Evolutionary conservation across 2,113 vertebrate genomes (phyloP).

Genomic region (Alces alces): DNA sequence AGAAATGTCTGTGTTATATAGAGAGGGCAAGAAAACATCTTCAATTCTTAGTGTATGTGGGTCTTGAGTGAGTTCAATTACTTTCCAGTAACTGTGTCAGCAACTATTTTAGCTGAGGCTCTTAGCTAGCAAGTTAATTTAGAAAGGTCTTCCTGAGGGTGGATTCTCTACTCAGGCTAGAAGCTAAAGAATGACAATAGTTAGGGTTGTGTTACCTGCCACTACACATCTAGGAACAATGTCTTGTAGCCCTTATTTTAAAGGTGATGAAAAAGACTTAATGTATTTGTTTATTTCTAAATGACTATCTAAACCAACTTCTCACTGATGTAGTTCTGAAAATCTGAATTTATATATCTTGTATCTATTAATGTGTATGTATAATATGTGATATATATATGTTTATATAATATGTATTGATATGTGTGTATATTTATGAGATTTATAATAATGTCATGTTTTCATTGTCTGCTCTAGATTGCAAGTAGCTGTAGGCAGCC

Average conservation of each 20-base stretch:
- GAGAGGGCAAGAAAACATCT: background rate
- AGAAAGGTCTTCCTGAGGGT: background rate
- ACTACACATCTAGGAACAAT: background rate
- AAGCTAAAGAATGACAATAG: background rate
- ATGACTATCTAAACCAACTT: background rate
- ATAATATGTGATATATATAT: background rate
- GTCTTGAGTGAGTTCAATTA: background rate
- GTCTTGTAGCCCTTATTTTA: background rate
- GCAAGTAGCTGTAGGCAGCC: background rate
- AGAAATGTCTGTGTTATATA: background rate
- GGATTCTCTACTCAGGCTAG: background rate
- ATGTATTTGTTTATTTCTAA: background rate
- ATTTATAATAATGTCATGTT: background rate
- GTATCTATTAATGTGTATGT: background rate
- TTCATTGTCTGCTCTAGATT: background rate
- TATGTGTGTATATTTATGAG: background rate
- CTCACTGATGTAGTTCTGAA: background rate
- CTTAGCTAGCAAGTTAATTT: background rate
- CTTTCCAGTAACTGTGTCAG: background rate
- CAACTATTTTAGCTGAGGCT: background rate
- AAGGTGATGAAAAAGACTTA: background rate
- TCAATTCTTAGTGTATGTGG: background rate
- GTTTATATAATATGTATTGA: background rate
- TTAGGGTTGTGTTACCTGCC: background rate
- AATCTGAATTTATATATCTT: background rate